Conservation (phyloP, 2,113 vertebrate species). For the Phainopepla nitens region DNA sequence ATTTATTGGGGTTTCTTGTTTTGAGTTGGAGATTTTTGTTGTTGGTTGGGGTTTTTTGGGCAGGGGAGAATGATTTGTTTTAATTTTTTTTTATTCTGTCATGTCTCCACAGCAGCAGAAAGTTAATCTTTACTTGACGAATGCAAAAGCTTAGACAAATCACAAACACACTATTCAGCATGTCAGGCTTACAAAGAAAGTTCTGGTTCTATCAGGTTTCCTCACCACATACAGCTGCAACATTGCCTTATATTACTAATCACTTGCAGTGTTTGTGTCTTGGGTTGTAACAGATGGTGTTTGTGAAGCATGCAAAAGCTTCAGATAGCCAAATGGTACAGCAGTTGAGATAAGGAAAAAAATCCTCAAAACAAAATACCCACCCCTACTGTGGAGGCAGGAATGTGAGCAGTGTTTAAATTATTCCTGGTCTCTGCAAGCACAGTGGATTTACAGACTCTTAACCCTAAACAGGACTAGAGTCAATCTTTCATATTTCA, state of each 20-base stretch:
- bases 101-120: slow-evolving; percentile 2
- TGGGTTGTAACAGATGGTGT: slow-evolving; percentile 71
- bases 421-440: slow-evolving; percentile 7
- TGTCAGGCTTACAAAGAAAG: slow-evolving; percentile 57
- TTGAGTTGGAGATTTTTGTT: neutral
- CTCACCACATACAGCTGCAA: slow-evolving; percentile 52
- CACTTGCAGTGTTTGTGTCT: slow-evolving; percentile 51
- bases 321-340: slow-evolving; percentile 66
- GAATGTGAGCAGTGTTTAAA: slow-evolving; percentile 60
- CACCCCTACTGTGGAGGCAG: slow-evolving; percentile 26
- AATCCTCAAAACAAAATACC: slow-evolving; percentile 56
- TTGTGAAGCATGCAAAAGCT: slow-evolving; percentile 59
- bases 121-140: slow-evolving; percentile 45
- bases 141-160: slow-evolving; percentile 48
- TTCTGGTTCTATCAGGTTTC: slow-evolving; percentile 52
- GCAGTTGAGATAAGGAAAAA: slow-evolving; percentile 58
- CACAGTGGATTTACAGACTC: neutral
- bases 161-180: slow-evolving; percentile 31
- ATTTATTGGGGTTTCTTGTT: neutral
- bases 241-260: slow-evolving; percentile 62
- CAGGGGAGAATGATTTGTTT: neutral
- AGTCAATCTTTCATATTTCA: slow-evolving; percentile 27
- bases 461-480: slow-evolving; percentile 17
- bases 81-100: neutral
- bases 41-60: neutral